A percentile compares a stretch with the other conserved stretches of the same genome.
These are phyloP conservation scores for Oreochromis spilurus DNA, from an alignment of 2,113 vertebrate species.

Conservation along the genomic window DNA sequence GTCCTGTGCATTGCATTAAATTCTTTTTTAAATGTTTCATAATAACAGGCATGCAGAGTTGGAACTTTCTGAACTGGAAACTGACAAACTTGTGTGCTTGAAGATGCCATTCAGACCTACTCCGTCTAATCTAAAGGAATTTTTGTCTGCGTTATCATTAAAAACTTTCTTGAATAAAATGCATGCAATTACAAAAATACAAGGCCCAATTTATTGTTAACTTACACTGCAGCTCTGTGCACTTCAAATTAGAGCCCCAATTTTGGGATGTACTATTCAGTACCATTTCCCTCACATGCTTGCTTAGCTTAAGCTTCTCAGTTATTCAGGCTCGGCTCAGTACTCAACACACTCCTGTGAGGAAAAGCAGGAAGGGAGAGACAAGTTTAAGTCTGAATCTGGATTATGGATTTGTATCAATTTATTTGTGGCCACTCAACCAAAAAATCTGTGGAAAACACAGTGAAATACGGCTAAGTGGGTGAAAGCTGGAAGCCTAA, in stretches of 20 bases:
- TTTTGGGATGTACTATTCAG: constrained; percentile 61
- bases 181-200: background rate
- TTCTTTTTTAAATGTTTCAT: constrained; percentile 5
- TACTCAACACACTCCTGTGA: constrained; percentile 60
- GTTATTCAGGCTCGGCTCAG: constrained; percentile 75
- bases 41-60: background rate
- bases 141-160: background rate
- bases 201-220: constrained; percentile 28
- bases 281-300: constrained; percentile 62
- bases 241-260: constrained; percentile 51
- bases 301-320: constrained; percentile 69
- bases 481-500: constrained; percentile 12
- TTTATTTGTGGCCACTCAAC: constrained; percentile 59
- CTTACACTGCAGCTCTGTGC: constrained; percentile 4
- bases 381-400: constrained; percentile 46
- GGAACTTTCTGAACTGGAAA: background rate
- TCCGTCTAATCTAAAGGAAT: background rate
- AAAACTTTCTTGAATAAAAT: background rate
- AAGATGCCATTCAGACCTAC: background rate
- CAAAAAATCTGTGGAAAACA: constrained; percentile 60
- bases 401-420: constrained; percentile 75
- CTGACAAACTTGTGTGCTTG: background rate
- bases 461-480: constrained; percentile 49
- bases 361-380: constrained; percentile 39
- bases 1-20: constrained; percentile 44